These are phyloP conservation scores for Paraescarpia echinospica DNA, from an alignment of 1,140 invertebrate species.

Conservation along the genomic window DNA sequence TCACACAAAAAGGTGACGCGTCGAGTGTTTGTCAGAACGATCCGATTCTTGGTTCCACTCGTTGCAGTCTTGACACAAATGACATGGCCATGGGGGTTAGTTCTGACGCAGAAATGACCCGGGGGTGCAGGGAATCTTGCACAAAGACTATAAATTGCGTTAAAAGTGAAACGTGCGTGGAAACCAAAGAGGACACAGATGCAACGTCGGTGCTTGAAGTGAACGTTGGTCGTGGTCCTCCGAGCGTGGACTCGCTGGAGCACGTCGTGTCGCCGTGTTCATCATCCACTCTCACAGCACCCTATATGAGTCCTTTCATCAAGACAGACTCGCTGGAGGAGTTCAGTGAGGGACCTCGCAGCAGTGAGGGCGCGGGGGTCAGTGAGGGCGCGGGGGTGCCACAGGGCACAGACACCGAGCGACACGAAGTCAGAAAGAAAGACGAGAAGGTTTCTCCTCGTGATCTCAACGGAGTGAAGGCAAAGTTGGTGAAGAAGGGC, in stretches of 20 bases:
- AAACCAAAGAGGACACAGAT: not conserved
- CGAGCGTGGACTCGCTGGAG: not conserved
- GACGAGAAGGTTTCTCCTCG: not conserved
- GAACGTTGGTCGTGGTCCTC: not conserved
- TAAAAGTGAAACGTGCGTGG: not conserved
- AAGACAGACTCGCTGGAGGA: not conserved
- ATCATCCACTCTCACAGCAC: not conserved
- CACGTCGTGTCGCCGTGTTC: not conserved
- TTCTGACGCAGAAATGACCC: not conserved
- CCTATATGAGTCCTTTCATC: not conserved
- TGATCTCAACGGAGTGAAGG: not conserved
- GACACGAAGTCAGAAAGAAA: not conserved
- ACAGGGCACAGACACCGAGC: not conserved
- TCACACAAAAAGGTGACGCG: not conserved
- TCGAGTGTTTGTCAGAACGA: not conserved
- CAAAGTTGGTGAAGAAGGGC: not conserved
- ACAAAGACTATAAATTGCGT: not conserved
- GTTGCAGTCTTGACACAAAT: not conserved
- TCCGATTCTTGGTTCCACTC: not conserved
- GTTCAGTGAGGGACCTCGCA: not conserved
- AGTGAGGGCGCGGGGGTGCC: no score
- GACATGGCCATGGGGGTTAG: not conserved
- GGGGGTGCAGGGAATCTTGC: not conserved
- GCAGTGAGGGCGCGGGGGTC: no score
- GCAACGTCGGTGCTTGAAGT: not conserved